Percentiles rank a stretch among this genome's conserved stretches.
Evolutionary conservation across 2,888 invertebrate species (phyloP).

Genomic region (Thecophora atra): DNA sequence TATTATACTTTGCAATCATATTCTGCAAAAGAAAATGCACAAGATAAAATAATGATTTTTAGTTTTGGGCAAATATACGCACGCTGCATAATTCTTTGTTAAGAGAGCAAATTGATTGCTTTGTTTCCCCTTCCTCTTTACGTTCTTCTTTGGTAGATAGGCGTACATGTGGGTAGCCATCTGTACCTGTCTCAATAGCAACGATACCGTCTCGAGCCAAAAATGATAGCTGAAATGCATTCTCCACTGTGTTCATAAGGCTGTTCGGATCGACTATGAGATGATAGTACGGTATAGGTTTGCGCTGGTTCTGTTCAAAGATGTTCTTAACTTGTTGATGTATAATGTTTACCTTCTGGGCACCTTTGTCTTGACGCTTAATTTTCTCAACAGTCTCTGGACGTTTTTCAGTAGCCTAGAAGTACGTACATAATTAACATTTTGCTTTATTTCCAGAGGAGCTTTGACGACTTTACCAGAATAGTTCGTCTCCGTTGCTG

Average conservation of each 20-base stretch:
- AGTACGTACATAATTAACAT: neutral
- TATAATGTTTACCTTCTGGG: conserved; percentile 69
- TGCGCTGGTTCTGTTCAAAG: conserved; percentile 60
- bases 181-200: conserved; percentile 64
- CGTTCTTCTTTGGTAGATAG: conserved; percentile 46
- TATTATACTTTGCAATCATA: conserved; percentile 54
- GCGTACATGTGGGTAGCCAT: conserved; percentile 56
- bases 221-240: conserved; percentile 71
- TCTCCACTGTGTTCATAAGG: conserved; percentile 71
- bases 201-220: conserved; percentile 69
- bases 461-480: conserved; percentile 43
- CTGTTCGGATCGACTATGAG: conserved; percentile 69
- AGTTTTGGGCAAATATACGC: conserved; percentile 16
- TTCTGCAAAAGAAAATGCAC: conserved; percentile 47
- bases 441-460: neutral
- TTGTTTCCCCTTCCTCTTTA: conserved; percentile 43
- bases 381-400: conserved; percentile 66
- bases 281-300: conserved; percentile 69
- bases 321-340: conserved; percentile 65
- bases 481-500: conserved; percentile 57
- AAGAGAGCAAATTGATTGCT: conserved; percentile 56
- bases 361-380: conserved; percentile 68
- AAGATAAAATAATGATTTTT: neutral
- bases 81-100: conserved; percentile 54
- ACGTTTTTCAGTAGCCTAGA: conserved; percentile 64